phyloP scores from a whole-genome alignment of 2,797 vertebrate genomes.

The Melanotaenia trifasciata region DNA sequence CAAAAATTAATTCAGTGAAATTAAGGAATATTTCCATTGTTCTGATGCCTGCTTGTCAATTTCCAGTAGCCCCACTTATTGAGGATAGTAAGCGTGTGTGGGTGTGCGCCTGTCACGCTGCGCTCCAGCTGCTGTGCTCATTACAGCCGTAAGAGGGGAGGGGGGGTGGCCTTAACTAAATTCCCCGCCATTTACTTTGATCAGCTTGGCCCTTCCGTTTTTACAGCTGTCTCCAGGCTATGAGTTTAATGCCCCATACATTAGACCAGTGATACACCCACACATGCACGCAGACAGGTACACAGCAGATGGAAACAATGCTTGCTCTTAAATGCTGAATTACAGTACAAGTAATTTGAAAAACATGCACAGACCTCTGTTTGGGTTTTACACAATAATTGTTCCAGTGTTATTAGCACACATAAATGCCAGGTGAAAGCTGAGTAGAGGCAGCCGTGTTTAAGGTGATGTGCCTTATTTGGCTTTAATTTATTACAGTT shows the following conservation, averaged over 20 bases:
- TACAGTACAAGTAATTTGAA: constrained; percentile 10
- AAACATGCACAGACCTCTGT: constrained; percentile 15
- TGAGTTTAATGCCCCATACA: constrained; percentile 89
- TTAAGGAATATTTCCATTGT: constrained; percentile 4
- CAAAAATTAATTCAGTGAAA: background rate
- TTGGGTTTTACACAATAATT: constrained; percentile 2
- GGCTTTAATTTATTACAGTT: background rate
- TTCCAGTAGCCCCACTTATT: constrained; percentile 21
- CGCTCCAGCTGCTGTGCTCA: constrained; percentile 63
- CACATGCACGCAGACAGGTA: constrained; percentile 20
- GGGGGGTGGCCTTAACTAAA: constrained; percentile 90
- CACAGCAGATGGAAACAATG: constrained; percentile 12
- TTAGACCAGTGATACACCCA: constrained; percentile 41
- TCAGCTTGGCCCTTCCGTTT: constrained; percentile 89
- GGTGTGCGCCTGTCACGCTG: constrained; percentile 60
- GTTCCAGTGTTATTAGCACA: constrained; percentile 20
- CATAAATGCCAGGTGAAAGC: constrained; percentile 6
- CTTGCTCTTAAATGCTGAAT: constrained; percentile 30
- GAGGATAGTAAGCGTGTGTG: constrained; percentile 47
- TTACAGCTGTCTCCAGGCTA: constrained; percentile 97
- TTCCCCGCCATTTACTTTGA: constrained; percentile 96
- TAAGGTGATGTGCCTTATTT: background rate
- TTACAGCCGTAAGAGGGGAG: constrained; percentile 58
- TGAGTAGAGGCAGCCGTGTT: background rate
- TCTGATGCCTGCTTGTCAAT: constrained; percentile 26